Evolutionary conservation across 2,888 invertebrate species (phyloP), one percentile per base, ranked within the genome.

Genomic region (Sylvicola fuscatus): DNA sequence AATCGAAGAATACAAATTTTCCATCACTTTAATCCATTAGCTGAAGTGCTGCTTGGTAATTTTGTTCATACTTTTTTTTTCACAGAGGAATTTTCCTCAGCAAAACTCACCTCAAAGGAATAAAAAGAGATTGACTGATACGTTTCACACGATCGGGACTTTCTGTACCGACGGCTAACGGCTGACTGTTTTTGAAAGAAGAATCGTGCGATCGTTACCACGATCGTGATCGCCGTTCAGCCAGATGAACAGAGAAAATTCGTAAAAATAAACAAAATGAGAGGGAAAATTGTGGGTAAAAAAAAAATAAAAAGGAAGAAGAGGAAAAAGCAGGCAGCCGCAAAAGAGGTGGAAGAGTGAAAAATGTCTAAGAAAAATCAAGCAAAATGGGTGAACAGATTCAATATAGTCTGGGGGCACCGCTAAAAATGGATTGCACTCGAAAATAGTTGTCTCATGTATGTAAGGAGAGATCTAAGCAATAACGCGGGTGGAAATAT

Each of bases 111-210:
- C 59, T 59, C 53, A 51, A 50, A 54, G 54, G 54, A 44, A 44
- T 42, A 54, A 56, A 49, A 49, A 50, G 49, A 52, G 49, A 49
- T 54, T 51, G 51, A 32, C 35, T 33, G 34, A 53, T 51, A 50
- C 47, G 48, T 51, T 51, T 50, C 54, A 53, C 56, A 52, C 53
- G 50, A 51, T 55, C 49, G 54, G 50, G 54, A 58, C 58, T 58
- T 56, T 55, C 53, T 55, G 52, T 54, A 53, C 58, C 59, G 59
- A 58, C 59, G 52, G 56, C 53, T 55, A 51, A 58, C 53, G 57
- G 58, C 57, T 58, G 59, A 59, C 59, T 59, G 53, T 55, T 54
- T 53, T 53, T 47, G 48, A 21, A 21, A 21, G 21, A 21, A 21
- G 21, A 21, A 21, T 21, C 8, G 21, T 21, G 21, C 21, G 21